phyloP scores from a whole-genome alignment of 2,797 vertebrate genomes.

The Enteromius fasciolatus region DNA sequence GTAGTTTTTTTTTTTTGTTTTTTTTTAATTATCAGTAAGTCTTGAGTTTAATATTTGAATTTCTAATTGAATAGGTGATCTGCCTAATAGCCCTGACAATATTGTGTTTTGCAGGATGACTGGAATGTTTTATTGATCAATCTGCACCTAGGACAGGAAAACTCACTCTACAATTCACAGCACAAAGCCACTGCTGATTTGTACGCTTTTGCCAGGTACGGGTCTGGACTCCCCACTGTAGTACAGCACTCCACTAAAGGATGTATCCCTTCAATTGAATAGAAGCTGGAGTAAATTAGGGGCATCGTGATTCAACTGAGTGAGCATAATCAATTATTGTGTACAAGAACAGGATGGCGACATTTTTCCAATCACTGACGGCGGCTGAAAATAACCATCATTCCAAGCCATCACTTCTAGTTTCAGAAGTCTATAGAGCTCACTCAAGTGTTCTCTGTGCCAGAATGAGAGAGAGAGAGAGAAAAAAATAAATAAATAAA shows the following conservation, averaged over 20 bases:
- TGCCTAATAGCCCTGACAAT: not conserved
- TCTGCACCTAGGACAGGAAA: not conserved
- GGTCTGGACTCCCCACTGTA: not conserved
- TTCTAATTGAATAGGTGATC: not conserved
- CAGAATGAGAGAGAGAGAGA: no score
- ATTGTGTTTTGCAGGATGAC: not conserved
- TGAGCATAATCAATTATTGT: conserved; percentile 45
- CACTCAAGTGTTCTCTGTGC: not conserved
- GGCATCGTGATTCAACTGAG: conserved; percentile 28
- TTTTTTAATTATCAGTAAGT: no score
- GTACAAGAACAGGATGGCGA: conserved; percentile 35
- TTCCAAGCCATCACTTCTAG: conserved; percentile 20
- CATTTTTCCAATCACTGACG: conserved; percentile 41
- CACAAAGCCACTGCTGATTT: conserved; percentile 14
- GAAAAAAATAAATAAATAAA: not conserved
- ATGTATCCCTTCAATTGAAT: conserved; percentile 9
- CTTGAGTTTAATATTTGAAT: no score
- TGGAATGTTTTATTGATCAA: not conserved
- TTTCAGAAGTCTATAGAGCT: conserved; percentile 21
- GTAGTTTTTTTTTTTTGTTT: no score
- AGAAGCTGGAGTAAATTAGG: conserved; percentile 19
- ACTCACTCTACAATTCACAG: not conserved
- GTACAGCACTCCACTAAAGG: conserved; percentile 12
- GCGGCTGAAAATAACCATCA: conserved; percentile 28
- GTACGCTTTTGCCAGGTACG: not conserved